Evolutionary conservation across 2,113 vertebrate species (phyloP), one percentile per base, ranked within the genome.

Genomic region (Micromys minutus): DNA sequence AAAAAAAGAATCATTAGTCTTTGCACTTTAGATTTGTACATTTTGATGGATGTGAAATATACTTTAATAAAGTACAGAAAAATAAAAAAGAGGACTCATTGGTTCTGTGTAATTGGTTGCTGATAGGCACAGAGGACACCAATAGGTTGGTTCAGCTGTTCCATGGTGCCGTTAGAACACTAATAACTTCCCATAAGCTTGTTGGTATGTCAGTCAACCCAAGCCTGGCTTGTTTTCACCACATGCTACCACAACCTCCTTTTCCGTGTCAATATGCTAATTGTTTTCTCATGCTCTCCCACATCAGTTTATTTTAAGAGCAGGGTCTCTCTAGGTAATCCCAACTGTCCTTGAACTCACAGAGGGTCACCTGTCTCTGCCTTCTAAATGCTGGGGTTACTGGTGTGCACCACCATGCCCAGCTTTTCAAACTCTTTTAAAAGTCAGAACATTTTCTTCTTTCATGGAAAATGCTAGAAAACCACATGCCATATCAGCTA

Each of bases 31-130:
- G 59, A 55, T 75, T 87, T 87, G 67, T 50, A 4, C 57, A 91
- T 95, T 95, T 92, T 94, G 89, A 77, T 65, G 34, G 59, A 83
- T 77, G 45, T 89, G 91, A 94, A 80, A 71, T 91, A 71, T 55
- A 47, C 50, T 52, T 52, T 45, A 83, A 47, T 85, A 77, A 94
- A 93, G 15, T 83, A 87, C 7, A 77, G 45, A 72, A 95, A 93
- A 71, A 91, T 69, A 91, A 87, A 71, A 71, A 93, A 76, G 15
- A 36, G 12, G 39, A 77, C 67, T 93, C 89, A 90, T 63, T 96
- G 52, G 61, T 74, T 92, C 17, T 29, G 57, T 72, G 29, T 87
- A 92, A 94, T n/a, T 83, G 61, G 61, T 74, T 93, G 52, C 85
- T 3, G 1, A 63, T 29, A 93, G 61, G 45, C 50, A 71, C n/a